phyloP scores from a whole-genome alignment of 2,888 invertebrate species.

The Latrodectus elegans region DNA sequence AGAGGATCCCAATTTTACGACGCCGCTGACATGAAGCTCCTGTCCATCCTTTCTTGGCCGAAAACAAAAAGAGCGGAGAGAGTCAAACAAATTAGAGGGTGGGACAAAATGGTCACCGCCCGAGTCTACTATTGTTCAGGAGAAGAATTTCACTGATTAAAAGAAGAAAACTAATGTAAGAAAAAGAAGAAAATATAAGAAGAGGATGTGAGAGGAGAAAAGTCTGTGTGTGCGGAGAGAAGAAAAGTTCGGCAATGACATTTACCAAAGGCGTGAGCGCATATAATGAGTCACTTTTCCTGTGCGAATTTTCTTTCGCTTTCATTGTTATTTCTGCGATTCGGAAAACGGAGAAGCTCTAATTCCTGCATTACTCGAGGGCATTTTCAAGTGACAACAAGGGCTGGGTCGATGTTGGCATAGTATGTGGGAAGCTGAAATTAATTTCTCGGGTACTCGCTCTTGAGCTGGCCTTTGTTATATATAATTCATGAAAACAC shows the following conservation, averaged over 20 bases:
- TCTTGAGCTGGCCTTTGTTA: no score
- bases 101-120: slow-evolving; percentile 53
- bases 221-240: slow-evolving; percentile 17
- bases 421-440: no score
- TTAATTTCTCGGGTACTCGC: no score
- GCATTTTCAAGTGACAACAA: neutral
- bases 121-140: slow-evolving; percentile 33
- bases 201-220: slow-evolving; percentile 24
- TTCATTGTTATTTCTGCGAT: slow-evolving; percentile 15
- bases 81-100: slow-evolving; percentile 56
- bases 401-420: neutral
- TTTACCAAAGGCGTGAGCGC: slow-evolving; percentile 55
- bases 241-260: slow-evolving; percentile 26
- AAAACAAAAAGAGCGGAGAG: slow-evolving; percentile 22
- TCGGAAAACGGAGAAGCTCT: neutral
- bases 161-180: slow-evolving; percentile 12
- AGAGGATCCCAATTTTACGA: slow-evolving; percentile 57
- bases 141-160: slow-evolving; percentile 59
- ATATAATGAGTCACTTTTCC: slow-evolving; percentile 30
- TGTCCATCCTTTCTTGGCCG: slow-evolving; percentile 39
- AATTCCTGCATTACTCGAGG: neutral
- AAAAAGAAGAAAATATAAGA: slow-evolving; percentile 9
- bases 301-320: slow-evolving; percentile 26
- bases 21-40: slow-evolving; percentile 48
- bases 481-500: no score